These are phyloP conservation scores for Spisula subtruncata DNA, from an alignment of 2,888 invertebrate species.

Conservation along the genomic window DNA sequence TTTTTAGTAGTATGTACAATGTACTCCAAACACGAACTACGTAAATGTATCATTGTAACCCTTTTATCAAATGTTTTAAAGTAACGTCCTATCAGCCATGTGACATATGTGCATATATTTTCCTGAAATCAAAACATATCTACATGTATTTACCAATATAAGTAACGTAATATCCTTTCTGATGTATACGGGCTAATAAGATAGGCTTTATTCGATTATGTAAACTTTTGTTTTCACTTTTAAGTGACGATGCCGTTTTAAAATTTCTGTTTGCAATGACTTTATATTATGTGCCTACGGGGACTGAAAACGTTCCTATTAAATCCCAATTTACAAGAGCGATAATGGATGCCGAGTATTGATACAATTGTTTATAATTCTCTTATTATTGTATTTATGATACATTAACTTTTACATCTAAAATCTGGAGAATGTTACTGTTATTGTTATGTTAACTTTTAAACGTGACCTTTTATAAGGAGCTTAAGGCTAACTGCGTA, in stretches of 20 bases:
- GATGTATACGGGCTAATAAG: no score
- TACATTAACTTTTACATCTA: background rate
- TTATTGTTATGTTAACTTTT: slow-evolving; percentile 26
- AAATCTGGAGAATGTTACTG: background rate
- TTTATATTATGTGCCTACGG: background rate
- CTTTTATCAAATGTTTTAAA: no score
- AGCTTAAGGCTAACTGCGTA: background rate
- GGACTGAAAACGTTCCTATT: background rate
- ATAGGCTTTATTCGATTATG: no score
- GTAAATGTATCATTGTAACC: no score
- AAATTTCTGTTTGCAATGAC: background rate
- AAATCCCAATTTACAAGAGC: background rate
- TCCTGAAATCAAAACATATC: background rate
- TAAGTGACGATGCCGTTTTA: no score
- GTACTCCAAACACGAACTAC: no score
- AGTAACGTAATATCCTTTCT: background rate
- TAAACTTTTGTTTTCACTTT: background rate
- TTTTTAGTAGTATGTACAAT: no score
- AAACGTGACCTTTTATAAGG: background rate
- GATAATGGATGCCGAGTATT: background rate
- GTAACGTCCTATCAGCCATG: no score
- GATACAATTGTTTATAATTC: background rate
- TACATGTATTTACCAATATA: background rate
- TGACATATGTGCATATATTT: no score
- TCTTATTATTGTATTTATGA: background rate